These are phyloP conservation scores for Gnathonemus longibarbis DNA, from an alignment of 2,113 vertebrate species.

Conservation along the genomic window DNA sequence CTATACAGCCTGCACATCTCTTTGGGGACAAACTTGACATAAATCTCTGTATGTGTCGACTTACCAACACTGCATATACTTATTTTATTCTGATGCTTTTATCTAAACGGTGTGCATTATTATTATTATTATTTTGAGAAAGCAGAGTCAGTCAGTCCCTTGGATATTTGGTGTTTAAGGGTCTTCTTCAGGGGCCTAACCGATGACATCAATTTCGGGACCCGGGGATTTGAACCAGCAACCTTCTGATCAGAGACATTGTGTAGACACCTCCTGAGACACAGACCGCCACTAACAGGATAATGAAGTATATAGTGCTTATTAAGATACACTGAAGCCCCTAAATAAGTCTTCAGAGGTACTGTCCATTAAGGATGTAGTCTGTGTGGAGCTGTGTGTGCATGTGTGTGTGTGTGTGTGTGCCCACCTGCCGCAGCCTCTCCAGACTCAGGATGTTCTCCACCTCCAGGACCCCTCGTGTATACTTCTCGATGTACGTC, in stretches of 20 bases:
- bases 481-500: constrained; percentile 94
- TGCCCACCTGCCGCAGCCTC: constrained; percentile 77
- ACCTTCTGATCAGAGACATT: neutral
- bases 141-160: neutral
- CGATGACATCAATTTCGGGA: neutral
- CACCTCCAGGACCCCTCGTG: constrained; percentile 82
- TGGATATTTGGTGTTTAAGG: neutral
- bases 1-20: neutral
- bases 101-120: neutral
- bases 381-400: neutral
- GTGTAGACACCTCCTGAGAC: neutral
- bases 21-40: neutral
- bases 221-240: neutral
- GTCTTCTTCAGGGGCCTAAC: neutral
- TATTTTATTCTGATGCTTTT: neutral
- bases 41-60: neutral
- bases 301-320: neutral
- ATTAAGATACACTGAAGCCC: neutral
- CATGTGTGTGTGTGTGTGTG: neutral
- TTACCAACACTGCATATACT: neutral
- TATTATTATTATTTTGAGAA: neutral
- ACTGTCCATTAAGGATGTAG: neutral
- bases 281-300: neutral
- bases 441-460: constrained; percentile 92
- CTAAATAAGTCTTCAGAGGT: neutral